Evolutionary conservation across 2,113 vertebrate genomes (phyloP).

Genomic region (Mormyrus iriodes): DNA sequence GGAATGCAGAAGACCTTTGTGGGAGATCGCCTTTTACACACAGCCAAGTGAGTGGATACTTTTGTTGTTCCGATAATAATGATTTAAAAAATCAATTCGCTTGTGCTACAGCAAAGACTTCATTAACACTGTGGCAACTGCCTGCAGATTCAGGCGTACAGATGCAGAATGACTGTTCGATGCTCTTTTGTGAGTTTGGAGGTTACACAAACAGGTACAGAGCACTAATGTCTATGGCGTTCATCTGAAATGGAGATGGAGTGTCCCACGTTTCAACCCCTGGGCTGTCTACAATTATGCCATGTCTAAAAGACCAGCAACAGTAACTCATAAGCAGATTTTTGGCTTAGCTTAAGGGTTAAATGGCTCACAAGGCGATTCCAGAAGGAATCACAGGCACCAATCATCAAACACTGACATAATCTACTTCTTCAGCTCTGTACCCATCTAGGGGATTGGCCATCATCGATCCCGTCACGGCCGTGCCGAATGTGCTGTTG

Average conservation of each 20-base stretch:
- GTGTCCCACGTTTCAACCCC: neutral
- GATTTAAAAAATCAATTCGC: neutral
- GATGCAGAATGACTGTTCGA: neutral
- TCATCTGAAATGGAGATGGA: neutral
- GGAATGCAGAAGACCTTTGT: slow-evolving; percentile 1
- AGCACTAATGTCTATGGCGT: neutral
- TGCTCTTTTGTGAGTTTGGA: neutral
- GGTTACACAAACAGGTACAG: neutral
- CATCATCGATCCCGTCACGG: neutral
- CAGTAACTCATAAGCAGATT: neutral
- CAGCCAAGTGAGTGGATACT: neutral
- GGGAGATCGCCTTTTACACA: neutral
- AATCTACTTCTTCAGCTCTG: neutral
- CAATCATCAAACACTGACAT: slow-evolving; percentile 5
- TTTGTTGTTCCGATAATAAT: neutral
- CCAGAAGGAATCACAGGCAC: neutral
- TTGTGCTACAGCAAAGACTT: neutral
- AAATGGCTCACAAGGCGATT: neutral
- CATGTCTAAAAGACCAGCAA: neutral
- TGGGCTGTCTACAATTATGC: neutral
- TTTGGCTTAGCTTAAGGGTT: neutral
- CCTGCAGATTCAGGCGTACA: neutral
- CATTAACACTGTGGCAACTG: neutral
- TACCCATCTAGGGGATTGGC: neutral
- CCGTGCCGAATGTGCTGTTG: slow-evolving; percentile 14